Evolutionary conservation across 2,888 invertebrate genomes (phyloP).

Genomic region (Charanyca ferruginea): DNA sequence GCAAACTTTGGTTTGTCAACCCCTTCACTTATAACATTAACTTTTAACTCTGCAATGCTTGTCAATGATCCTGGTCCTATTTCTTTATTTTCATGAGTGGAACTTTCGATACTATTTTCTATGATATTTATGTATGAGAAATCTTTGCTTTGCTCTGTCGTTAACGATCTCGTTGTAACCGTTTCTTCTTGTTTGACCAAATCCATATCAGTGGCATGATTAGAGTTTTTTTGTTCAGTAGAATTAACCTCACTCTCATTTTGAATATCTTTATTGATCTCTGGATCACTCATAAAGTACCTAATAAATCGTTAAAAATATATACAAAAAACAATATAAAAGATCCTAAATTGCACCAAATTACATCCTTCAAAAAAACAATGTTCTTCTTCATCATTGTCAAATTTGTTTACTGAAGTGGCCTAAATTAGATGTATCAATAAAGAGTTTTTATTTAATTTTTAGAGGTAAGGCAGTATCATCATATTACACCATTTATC

Average conservation of each 20-base stretch:
- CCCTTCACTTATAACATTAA: not conserved
- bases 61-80: not conserved
- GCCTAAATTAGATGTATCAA: too few species aligned
- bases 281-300: conserved; percentile 40
- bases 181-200: conserved; percentile 33
- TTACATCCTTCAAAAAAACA: conserved; percentile 15
- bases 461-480: too few species aligned
- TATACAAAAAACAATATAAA: not conserved
- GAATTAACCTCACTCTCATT: conserved; percentile 14
- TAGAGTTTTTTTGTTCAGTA: conserved; percentile 18
- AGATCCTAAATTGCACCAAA: conserved; percentile 10
- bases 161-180: conserved; percentile 6
- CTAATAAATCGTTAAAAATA: conserved; percentile 11
- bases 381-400: conserved; percentile 15
- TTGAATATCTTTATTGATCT: conserved; percentile 5
- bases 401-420: not conserved
- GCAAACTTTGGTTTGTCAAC: not conserved
- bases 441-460: too few species aligned
- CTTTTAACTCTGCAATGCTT: conserved; percentile 17
- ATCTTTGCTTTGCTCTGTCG: conserved; percentile 16
- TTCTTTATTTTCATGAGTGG: conserved; percentile 7
- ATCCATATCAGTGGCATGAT: conserved; percentile 33
- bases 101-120: conserved; percentile 16
- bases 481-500: too few species aligned
- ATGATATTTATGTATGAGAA: conserved; percentile 12